Percentiles rank a stretch among this genome's conserved stretches.
Evolutionary conservation across 1,140 invertebrate genomes (phyloP).

Genomic region (Steinernema khuongi): DNA sequence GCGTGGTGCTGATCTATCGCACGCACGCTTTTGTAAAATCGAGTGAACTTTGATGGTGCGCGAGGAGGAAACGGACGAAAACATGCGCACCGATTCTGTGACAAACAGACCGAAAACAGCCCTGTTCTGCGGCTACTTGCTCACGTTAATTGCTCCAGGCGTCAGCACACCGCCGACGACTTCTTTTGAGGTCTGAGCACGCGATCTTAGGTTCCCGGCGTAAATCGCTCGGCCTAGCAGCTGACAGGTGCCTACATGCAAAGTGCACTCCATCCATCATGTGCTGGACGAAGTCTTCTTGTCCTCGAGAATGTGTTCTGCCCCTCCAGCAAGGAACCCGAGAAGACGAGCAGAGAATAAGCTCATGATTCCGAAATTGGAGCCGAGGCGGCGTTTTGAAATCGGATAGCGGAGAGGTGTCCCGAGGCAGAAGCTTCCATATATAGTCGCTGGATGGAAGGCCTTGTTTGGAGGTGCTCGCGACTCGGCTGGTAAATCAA

Average conservation of each 20-base stretch:
- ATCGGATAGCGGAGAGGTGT: no score
- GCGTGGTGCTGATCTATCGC: slow-evolving; percentile 5
- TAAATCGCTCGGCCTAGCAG: not conserved
- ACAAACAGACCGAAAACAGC: no score
- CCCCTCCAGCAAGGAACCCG: not conserved
- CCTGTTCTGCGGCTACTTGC: not conserved
- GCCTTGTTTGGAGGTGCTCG: no score
- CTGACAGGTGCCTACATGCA: not conserved
- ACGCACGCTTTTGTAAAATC: not conserved
- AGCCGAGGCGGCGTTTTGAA: not conserved
- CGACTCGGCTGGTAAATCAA: no score
- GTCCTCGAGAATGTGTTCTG: no score
- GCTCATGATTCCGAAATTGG: slow-evolving; percentile 8
- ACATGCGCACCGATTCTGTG: not conserved
- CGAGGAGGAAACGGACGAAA: not conserved
- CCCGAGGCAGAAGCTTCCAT: no score
- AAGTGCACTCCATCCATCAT: not conserved
- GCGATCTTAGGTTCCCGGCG: no score
- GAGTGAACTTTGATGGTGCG: not conserved
- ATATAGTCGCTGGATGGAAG: no score
- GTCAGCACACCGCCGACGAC: no score
- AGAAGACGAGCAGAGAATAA: not conserved
- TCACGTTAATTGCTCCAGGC: not conserved
- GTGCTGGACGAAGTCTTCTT: not conserved
- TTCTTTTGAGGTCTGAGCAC: no score